Conservation (phyloP, 2,113 vertebrate genomes). For the Pseudonaja textilis region DNA sequence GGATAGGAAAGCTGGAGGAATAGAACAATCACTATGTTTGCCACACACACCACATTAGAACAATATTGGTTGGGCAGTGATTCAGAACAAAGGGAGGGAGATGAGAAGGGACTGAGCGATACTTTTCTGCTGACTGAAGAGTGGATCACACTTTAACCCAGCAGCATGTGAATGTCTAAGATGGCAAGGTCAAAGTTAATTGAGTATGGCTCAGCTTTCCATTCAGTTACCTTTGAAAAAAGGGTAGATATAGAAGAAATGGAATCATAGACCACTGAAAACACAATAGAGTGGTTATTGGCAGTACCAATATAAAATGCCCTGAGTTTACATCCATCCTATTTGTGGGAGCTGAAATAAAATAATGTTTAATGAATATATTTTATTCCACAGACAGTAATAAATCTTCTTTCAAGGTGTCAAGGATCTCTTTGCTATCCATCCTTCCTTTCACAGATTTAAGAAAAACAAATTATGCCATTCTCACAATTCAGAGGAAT, state of each 20-base stretch:
- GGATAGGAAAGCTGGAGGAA: background rate
- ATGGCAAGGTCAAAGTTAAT: background rate
- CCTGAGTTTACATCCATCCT: background rate
- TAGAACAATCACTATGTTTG: background rate
- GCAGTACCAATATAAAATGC: background rate
- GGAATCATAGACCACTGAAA: background rate
- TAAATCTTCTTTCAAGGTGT: background rate
- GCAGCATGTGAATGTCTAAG: background rate
- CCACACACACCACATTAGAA: background rate
- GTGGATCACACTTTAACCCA: background rate
- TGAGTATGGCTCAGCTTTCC: too few species aligned
- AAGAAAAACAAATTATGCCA: background rate
- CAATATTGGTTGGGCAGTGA: background rate
- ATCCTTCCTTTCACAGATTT: background rate
- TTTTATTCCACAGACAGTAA: background rate
- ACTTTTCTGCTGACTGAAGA: background rate
- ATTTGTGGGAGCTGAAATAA: background rate
- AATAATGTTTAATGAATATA: background rate
- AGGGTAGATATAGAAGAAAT: background rate
- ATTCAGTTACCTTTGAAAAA: background rate
- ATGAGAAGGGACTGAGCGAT: background rate
- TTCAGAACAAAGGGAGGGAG: background rate
- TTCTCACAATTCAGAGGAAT: slow-evolving; percentile 2
- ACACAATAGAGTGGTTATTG: background rate
- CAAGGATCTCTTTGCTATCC: background rate